Evolutionary conservation across 2,888 invertebrate species (phyloP).

Genomic region (Drosophila rellima): DNA sequence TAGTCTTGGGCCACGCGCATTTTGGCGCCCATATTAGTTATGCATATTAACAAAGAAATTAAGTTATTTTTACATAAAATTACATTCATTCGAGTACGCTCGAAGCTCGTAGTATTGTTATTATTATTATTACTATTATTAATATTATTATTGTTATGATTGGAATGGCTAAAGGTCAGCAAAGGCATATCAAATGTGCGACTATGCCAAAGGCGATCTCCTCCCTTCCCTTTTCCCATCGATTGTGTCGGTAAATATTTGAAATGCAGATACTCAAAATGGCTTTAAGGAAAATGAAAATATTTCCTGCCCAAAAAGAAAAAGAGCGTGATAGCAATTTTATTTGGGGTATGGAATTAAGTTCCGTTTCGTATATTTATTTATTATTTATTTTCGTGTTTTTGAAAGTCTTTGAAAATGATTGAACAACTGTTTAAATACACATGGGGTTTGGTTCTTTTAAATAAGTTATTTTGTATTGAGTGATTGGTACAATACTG

Average conservation of each 20-base stretch:
- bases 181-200: not conserved
- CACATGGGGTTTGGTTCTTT: not conserved
- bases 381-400: constrained; percentile 2
- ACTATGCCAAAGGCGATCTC: not conserved
- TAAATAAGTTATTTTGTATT: not conserved
- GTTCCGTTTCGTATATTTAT: constrained; percentile 1
- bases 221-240: not conserved
- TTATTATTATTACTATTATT: constrained; percentile 36
- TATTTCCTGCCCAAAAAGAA: not conserved
- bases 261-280: constrained; percentile 19
- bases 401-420: not conserved
- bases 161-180: constrained; percentile 23
- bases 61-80: constrained; percentile 80
- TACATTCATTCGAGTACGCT: constrained; percentile 66
- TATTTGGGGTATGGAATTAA: not conserved
- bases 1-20: constrained; percentile 10
- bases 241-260: constrained; percentile 1
- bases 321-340: not conserved
- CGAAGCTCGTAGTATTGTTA: constrained; percentile 58
- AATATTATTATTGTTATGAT: constrained; percentile 23
- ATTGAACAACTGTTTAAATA: not conserved
- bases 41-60: constrained; percentile 66
- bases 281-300: constrained; percentile 24
- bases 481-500: not conserved
- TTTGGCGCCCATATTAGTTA: constrained; percentile 36